These are phyloP conservation scores for Catostomus latipinnis DNA, from an alignment of 2,797 vertebrate genomes.

Conservation along the genomic window DNA sequence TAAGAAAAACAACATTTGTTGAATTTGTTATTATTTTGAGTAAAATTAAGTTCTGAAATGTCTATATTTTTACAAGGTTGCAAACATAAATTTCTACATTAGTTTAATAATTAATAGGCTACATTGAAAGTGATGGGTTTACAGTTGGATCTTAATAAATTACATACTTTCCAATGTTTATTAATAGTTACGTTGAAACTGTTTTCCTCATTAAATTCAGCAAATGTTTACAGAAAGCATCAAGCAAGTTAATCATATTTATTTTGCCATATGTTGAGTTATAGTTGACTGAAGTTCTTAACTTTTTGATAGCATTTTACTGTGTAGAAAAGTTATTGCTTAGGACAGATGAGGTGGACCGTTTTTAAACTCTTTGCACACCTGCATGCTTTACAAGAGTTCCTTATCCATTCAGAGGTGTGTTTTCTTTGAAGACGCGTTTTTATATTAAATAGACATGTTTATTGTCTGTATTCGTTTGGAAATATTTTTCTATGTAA, in stretches of 20 bases:
- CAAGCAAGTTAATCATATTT: constrained; percentile 3
- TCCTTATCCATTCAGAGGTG: not conserved
- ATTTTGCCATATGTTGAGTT: constrained; percentile 5
- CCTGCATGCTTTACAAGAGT: not conserved
- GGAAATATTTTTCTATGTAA: constrained; percentile 26
- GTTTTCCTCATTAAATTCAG: not conserved
- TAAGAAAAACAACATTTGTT: no score
- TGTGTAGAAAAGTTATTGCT: not conserved
- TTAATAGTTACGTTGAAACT: no score
- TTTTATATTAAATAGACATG: constrained; percentile 22
- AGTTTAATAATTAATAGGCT: not conserved
- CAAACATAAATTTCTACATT: no score
- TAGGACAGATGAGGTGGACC: not conserved
- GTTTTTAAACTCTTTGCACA: not conserved
- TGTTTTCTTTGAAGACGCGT: not conserved
- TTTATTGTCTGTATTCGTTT: constrained; percentile 13
- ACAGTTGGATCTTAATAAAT: not conserved
- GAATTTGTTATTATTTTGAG: no score
- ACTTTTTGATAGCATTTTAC: not conserved
- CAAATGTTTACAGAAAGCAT: constrained; percentile 15
- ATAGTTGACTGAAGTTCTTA: not conserved
- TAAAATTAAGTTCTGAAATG: no score
- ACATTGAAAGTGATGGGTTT: not conserved
- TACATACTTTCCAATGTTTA: no score
- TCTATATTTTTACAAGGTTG: not conserved